Conservation (phyloP, 2,113 vertebrate genomes). For the Ifrita kowaldi region DNA sequence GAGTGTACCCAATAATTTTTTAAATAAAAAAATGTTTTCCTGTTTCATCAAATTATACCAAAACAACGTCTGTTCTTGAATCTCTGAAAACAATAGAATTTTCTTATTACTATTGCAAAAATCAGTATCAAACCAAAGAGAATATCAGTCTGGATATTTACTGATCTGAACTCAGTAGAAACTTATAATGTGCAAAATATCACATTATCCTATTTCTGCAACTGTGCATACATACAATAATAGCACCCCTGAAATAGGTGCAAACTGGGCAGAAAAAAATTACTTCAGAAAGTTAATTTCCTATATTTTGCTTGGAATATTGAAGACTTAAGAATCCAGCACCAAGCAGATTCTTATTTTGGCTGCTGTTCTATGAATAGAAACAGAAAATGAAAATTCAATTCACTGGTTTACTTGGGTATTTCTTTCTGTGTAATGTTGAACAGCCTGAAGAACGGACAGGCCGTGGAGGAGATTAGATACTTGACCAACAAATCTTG, state of each 20-base stretch:
- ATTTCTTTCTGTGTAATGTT: conserved; percentile 1
- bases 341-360: conserved; percentile 44
- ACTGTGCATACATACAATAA: background rate
- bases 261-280: conserved; percentile 24
- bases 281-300: conserved; percentile 18
- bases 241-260: conserved; percentile 2
- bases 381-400: conserved; percentile 11
- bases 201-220: conserved; percentile 12
- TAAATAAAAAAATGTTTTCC: background rate
- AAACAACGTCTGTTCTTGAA: background rate
- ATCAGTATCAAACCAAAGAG: background rate
- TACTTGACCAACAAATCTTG: background rate
- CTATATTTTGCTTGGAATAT: background rate
- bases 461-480: background rate
- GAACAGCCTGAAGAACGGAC: background rate
- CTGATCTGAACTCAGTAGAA: background rate
- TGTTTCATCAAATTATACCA: background rate
- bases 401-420: conserved; percentile 10
- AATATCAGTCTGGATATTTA: background rate
- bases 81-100: background rate
- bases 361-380: conserved; percentile 40
- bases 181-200: background rate
- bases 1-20: background rate
- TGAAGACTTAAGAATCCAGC: conserved; percentile 41
- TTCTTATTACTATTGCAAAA: background rate